phyloP scores from a whole-genome alignment of 2,888 invertebrate genomes.

The Atherix ibis region DNA sequence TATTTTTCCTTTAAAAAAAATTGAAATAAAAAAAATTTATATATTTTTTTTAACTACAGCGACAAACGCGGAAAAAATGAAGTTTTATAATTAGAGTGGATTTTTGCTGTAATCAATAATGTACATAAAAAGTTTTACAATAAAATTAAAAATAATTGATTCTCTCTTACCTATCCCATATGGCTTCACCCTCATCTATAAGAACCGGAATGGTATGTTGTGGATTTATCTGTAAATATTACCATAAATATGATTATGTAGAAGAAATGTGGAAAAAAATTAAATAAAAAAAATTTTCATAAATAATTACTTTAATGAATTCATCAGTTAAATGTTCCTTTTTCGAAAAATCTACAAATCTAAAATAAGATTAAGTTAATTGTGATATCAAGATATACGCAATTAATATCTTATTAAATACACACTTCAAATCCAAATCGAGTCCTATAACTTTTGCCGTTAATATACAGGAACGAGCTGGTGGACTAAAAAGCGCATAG shows the following conservation, averaged over 20 bases:
- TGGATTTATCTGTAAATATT: conserved; percentile 9
- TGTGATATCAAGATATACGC: no score
- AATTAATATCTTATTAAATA: no score
- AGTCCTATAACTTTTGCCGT: conserved; percentile 17
- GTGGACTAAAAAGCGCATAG: conserved; percentile 17
- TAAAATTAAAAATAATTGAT: no score
- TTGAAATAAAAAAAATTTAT: no score
- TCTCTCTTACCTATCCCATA: background rate
- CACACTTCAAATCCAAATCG: background rate
- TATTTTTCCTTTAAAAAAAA: no score
- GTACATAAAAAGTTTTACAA: no score
- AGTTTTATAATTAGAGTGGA: no score
- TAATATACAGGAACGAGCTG: conserved; percentile 19
- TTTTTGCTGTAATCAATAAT: no score
- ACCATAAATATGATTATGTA: background rate
- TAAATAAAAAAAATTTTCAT: background rate
- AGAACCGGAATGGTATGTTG: conserved; percentile 12
- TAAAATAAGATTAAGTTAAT: background rate
- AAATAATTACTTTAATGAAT: conserved; percentile 20
- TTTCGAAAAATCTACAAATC: background rate
- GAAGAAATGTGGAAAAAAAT: background rate
- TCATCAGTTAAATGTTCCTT: conserved; percentile 14
- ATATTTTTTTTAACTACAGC: no score
- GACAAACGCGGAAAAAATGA: no score
- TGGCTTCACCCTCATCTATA: conserved; percentile 4